Percentiles rank a stretch among this genome's conserved stretches.
Conservation (phyloP, 2,888 invertebrate genomes). For the Aporophyla lueneburgensis region DNA sequence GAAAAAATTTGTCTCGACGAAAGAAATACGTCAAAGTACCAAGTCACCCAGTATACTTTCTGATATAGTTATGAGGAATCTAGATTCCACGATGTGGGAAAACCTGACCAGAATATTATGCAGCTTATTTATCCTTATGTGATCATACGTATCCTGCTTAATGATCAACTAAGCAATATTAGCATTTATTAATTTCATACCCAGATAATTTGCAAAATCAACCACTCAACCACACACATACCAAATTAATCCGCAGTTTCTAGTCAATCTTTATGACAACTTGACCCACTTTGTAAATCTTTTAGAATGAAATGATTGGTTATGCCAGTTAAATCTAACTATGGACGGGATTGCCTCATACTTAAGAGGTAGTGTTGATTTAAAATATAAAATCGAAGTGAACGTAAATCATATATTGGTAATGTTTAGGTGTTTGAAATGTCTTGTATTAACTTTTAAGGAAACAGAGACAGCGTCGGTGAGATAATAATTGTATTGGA, state of each 20-base stretch:
- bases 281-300: slow-evolving; percentile 53
- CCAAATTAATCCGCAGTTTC: slow-evolving; percentile 47
- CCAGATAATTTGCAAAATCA: slow-evolving; percentile 46
- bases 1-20: too few relatives aligned
- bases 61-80: too few relatives aligned
- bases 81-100: too few relatives aligned
- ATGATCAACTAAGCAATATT: background rate
- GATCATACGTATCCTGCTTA: background rate
- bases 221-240: slow-evolving; percentile 41
- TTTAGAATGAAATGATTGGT: slow-evolving; percentile 47
- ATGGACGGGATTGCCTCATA: slow-evolving; percentile 47
- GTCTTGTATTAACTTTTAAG: slow-evolving; percentile 36
- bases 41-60: too few relatives aligned
- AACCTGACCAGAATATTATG: background rate
- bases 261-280: slow-evolving; percentile 52
- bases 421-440: slow-evolving; percentile 39
- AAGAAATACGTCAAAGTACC: too few relatives aligned
- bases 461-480: slow-evolving; percentile 23
- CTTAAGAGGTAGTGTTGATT: slow-evolving; percentile 59
- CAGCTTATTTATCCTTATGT: background rate
- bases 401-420: slow-evolving; percentile 55
- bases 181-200: slow-evolving; percentile 39
- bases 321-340: slow-evolving; percentile 32
- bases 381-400: slow-evolving; percentile 61
- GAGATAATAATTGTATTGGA: slow-evolving; percentile 35